phyloP scores from a whole-genome alignment of 2,888 invertebrate genomes.

The Microctonus aethiopoides region DNA sequence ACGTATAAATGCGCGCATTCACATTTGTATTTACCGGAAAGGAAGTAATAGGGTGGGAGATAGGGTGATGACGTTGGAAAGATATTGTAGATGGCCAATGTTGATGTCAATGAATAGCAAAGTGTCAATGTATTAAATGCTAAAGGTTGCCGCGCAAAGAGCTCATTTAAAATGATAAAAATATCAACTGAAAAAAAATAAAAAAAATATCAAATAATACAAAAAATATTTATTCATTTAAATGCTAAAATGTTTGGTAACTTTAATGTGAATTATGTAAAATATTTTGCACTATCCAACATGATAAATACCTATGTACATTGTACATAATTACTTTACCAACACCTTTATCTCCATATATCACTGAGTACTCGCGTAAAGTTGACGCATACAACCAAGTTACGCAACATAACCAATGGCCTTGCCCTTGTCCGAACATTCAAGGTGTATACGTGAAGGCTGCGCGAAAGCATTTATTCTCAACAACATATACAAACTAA shows the following conservation, averaged over 20 bases:
- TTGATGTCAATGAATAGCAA: constrained; percentile 9
- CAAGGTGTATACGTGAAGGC: constrained; percentile 46
- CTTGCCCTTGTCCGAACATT: constrained; percentile 46
- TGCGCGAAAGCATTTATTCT: neutral
- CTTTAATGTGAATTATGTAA: neutral
- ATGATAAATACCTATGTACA: neutral
- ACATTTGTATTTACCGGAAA: constrained; percentile 12
- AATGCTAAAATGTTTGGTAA: neutral
- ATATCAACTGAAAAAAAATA: neutral
- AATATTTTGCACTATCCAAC: neutral
- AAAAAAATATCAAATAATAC: neutral
- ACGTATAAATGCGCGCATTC: constrained; percentile 5
- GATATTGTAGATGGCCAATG: neutral
- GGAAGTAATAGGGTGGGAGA: neutral
- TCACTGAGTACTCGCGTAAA: constrained; percentile 12
- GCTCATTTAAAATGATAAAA: neutral
- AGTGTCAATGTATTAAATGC: neutral
- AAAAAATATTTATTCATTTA: neutral
- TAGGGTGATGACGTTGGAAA: neutral
- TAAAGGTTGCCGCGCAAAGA: constrained; percentile 3
- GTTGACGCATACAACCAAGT: constrained; percentile 28
- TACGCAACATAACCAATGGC: constrained; percentile 44
- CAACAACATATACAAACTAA: too few relatives aligned
- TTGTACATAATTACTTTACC: neutral
- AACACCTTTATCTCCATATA: neutral